Evolutionary conservation across 2,113 vertebrate species (phyloP).

Genomic region (Lagenorhynchus albirostris): DNA sequence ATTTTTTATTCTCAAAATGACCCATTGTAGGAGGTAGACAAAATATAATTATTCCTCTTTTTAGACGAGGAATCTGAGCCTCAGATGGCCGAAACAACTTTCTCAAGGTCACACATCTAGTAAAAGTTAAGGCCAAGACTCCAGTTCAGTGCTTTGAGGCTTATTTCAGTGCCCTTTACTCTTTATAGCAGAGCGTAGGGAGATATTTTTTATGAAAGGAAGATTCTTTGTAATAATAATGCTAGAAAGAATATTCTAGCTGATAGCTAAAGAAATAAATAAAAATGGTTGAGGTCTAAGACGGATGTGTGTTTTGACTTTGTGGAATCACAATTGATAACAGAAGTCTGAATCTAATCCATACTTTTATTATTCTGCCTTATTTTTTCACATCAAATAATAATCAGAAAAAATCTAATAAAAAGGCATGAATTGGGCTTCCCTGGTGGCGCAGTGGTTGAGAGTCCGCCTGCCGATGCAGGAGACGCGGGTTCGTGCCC

Average conservation of each 20-base stretch:
- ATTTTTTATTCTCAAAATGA: constrained; percentile 27
- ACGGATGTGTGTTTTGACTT: not conserved
- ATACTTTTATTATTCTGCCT: not conserved
- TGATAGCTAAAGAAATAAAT: not conserved
- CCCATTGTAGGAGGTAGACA: not conserved
- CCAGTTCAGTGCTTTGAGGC: not conserved
- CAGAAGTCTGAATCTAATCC: not conserved
- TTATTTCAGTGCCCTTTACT: not conserved
- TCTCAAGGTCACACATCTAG: constrained; percentile 38
- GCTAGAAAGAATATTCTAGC: not conserved
- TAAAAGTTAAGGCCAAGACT: not conserved
- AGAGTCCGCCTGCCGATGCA: too few species aligned
- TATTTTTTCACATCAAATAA: not conserved
- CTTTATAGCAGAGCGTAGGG: not conserved
- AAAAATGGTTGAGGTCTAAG: not conserved
- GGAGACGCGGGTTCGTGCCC: too few species aligned
- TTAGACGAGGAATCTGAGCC: constrained; percentile 5
- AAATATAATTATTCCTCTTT: constrained; percentile 51
- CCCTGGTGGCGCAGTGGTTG: too few species aligned
- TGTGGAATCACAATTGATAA: not conserved
- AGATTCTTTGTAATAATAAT: not conserved
- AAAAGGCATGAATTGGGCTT: not conserved
- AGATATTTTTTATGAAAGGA: not conserved
- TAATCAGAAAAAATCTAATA: not conserved
- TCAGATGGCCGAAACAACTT: not conserved